Evolutionary conservation across 2,888 invertebrate genomes (phyloP).

Genomic region (Macropis europaea): DNA sequence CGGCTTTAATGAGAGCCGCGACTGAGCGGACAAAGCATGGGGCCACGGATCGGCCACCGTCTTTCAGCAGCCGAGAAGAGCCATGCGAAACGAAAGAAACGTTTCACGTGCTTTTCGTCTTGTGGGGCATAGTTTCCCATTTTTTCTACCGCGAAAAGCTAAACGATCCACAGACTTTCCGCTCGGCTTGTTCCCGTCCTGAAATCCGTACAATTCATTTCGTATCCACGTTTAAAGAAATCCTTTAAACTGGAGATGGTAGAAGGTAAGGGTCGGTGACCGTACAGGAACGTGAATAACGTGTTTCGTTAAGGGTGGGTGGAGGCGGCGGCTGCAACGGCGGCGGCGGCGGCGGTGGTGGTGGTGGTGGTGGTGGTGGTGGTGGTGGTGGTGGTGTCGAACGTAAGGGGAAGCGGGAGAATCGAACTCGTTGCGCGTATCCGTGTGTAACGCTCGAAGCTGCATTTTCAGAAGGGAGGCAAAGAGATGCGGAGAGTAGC

Average conservation of each 20-base stretch:
- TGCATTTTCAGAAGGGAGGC: too few relatives aligned
- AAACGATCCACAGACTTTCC: too few relatives aligned
- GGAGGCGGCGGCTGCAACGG: constrained; percentile 5
- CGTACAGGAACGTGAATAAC: constrained; percentile 28
- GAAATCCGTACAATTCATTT: neutral
- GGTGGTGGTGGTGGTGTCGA: constrained; percentile 6
- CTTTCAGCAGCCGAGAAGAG: too few relatives aligned
- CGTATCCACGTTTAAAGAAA: neutral
- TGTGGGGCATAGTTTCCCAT: too few relatives aligned
- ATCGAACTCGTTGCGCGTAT: constrained; percentile 8
- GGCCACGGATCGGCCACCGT: too few relatives aligned
- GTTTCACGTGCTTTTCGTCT: too few relatives aligned
- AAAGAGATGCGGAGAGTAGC: too few relatives aligned
- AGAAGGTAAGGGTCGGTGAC: constrained; percentile 38
- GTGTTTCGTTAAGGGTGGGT: constrained; percentile 27
- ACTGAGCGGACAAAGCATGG: too few relatives aligned
- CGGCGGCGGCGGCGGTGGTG: neutral
- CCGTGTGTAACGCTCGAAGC: neutral
- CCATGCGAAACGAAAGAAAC: too few relatives aligned
- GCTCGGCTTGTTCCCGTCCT: too few relatives aligned
- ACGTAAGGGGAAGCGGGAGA: constrained; percentile 12
- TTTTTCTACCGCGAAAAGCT: too few relatives aligned
- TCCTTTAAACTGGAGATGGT: constrained; percentile 11
- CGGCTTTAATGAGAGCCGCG: too few relatives aligned
- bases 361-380: neutral